Evolutionary conservation across 1,140 invertebrate species (phyloP), one percentile per base, ranked within the genome.

Genomic region (Caenorhabditis tropicalis): DNA sequence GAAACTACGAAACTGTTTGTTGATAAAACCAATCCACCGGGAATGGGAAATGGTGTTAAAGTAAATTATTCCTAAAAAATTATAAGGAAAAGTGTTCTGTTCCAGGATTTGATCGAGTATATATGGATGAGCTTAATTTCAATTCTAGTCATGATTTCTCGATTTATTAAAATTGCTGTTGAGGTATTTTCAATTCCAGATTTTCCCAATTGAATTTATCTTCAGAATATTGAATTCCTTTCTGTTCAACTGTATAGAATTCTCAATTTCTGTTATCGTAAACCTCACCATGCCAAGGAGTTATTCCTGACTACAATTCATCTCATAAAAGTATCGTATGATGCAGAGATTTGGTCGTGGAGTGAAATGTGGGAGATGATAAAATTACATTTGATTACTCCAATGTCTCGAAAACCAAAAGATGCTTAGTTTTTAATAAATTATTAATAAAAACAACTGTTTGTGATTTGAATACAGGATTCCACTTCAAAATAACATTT

Each of bases 281-380:
- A 81, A n/a, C 79, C 79, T 0, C 15, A 81, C 1, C 21, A 36
- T 12, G 46, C 48, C 0, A 81, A 56, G 27, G 48, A 56, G 24
- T 24, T 81, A 3, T 19, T 81, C 24, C n/a, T 21, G 5, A 24
- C 46, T 15, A 56, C 79, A 24, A 15, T 31, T 6, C 79, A 21
- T 1, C 12, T 81, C 16, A 48, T 81, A 12, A 51, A 56, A n/a
- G 29, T 81, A n/a, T 51, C 46, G 1, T 81, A 81, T 36, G 33
- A 81, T 21, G 79, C 79, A 5, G 79, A 48, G 5, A 39, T 80
- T 3, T 80, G 79, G 79, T 16, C 33, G 16, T 65, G 58, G 31
- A 21, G 31, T 16, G 58, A 7, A 19, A 65, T 65, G 3, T 65
- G 58, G 29, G 58, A 39, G 19, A 65, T 36, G 31, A 65, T 65